Evolutionary conservation across 1,140 invertebrate genomes (phyloP).

Genomic region (Drosophila nigromelanica): DNA sequence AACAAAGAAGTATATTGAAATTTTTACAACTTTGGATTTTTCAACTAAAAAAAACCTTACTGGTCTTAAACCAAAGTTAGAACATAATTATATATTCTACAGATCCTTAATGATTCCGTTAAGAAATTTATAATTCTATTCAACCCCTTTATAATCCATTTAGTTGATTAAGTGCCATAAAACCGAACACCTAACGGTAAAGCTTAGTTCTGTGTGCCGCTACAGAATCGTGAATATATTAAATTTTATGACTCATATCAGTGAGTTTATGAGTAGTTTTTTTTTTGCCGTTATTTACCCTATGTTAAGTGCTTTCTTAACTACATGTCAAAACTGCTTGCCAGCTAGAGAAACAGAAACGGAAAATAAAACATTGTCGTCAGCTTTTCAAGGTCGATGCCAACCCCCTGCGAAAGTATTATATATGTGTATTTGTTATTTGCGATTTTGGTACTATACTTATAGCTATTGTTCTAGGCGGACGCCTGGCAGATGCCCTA

Average conservation of each 20-base stretch:
- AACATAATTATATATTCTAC: background rate
- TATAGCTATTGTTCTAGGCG: conserved; percentile 24
- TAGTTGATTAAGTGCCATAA: background rate
- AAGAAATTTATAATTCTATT: background rate
- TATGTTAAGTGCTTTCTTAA: conserved; percentile 31
- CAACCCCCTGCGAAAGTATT: conserved; percentile 24
- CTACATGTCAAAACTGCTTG: conserved; percentile 29
- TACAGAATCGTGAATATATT: conserved; percentile 2
- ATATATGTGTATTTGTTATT: conserved; percentile 18
- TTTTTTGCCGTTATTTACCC: conserved; percentile 5
- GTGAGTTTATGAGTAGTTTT: conserved; percentile 5
- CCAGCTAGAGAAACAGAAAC: background rate
- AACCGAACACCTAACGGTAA: background rate
- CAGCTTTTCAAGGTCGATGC: conserved; percentile 43
- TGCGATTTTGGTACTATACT: conserved; percentile 8
- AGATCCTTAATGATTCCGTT: background rate
- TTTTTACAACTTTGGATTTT: too few species aligned
- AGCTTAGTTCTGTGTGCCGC: background rate
- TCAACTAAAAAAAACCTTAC: too few species aligned
- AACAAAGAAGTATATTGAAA: too few species aligned
- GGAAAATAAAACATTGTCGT: conserved; percentile 21
- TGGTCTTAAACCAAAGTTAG: too few species aligned
- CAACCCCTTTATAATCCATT: background rate
- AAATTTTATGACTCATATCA: conserved; percentile 16
- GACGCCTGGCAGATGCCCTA: conserved; percentile 2